Percentiles rank a stretch among this genome's conserved stretches.
phyloP scores from a whole-genome alignment of 2,888 invertebrate genomes.

The Melieria picta region DNA sequence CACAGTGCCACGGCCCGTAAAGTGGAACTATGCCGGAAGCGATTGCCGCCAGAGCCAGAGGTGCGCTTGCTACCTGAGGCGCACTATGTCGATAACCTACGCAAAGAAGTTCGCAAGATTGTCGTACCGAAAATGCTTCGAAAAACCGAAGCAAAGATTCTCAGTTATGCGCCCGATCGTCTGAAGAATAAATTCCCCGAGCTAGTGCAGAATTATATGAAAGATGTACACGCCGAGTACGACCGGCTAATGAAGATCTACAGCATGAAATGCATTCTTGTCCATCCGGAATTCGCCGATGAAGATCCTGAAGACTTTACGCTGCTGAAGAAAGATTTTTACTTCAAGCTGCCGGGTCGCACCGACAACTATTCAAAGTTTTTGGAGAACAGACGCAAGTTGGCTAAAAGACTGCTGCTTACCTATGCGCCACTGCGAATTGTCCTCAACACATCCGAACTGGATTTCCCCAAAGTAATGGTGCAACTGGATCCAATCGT shows the following conservation, averaged over 20 bases:
- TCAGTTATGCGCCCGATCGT: conserved; percentile 69
- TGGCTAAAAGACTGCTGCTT: conserved; percentile 71
- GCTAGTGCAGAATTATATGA: conserved; percentile 67
- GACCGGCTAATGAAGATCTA: conserved; percentile 71
- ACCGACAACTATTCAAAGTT: conserved; percentile 72
- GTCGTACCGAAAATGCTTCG: conserved; percentile 72
- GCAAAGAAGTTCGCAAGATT: conserved; percentile 70
- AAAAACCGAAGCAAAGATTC: conserved; percentile 72
- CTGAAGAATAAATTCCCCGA: conserved; percentile 70
- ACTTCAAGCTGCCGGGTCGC: conserved; percentile 72
- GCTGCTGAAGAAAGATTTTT: conserved; percentile 56
- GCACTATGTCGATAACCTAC: conserved; percentile 69
- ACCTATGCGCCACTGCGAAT: conserved; percentile 73
- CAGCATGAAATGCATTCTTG: conserved; percentile 73
- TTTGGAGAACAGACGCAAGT: conserved; percentile 69
- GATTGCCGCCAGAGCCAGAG: conserved; percentile 64
- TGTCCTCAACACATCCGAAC: conserved; percentile 57
- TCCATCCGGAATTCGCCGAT: conserved; percentile 69
- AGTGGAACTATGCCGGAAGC: conserved; percentile 53
- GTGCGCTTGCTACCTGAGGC: conserved; percentile 68
- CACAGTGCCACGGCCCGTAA: conserved; percentile 61
- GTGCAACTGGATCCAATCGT: conserved; percentile 54
- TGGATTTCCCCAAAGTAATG: conserved; percentile 60
- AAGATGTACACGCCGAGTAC: conserved; percentile 70
- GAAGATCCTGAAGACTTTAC: conserved; percentile 66